phyloP scores from a whole-genome alignment of 2,888 invertebrate species.

The Dorcus parallelipipedus region DNA sequence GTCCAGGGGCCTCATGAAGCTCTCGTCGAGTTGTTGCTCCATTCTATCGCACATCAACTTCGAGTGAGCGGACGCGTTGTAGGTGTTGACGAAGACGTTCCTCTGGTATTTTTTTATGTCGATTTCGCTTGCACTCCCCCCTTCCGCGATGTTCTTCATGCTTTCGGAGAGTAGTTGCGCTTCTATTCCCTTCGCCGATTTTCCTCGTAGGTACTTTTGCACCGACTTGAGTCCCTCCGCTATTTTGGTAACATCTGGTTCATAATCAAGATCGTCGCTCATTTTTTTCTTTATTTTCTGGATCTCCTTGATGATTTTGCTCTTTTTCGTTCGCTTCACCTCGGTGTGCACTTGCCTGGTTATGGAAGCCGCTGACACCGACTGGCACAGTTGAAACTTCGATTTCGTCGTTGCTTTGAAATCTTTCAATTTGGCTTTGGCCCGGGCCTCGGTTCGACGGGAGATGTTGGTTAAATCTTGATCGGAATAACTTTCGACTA shows the following conservation, averaged over 20 bases:
- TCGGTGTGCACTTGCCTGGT: constrained; percentile 62
- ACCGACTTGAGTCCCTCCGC: constrained; percentile 45
- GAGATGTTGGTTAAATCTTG: constrained; percentile 66
- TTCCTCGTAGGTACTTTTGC: constrained; percentile 62
- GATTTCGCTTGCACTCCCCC: constrained; percentile 43
- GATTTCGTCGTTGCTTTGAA: constrained; percentile 60
- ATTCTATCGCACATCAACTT: constrained; percentile 48
- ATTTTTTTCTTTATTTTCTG: constrained; percentile 40
- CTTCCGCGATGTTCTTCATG: constrained; percentile 52
- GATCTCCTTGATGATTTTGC: constrained; percentile 39
- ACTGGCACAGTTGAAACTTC: constrained; percentile 60
- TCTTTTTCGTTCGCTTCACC: constrained; percentile 42
- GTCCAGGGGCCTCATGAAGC: constrained; percentile 57
- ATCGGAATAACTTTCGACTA: constrained; percentile 63
- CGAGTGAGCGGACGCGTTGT: constrained; percentile 38
- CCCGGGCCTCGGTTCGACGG: constrained; percentile 64
- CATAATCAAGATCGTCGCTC: constrained; percentile 50
- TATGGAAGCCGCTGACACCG: constrained; percentile 61
- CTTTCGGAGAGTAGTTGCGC: constrained; percentile 62
- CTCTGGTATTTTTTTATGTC: constrained; percentile 34
- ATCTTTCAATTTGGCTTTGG: constrained; percentile 62
- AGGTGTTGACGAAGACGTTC: constrained; percentile 28
- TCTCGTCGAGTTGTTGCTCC: constrained; percentile 53
- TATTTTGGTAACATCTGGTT: constrained; percentile 49
- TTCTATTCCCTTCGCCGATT: constrained; percentile 73